Conservation (phyloP, 2,113 vertebrate species). For the Podiceps cristatus region DNA sequence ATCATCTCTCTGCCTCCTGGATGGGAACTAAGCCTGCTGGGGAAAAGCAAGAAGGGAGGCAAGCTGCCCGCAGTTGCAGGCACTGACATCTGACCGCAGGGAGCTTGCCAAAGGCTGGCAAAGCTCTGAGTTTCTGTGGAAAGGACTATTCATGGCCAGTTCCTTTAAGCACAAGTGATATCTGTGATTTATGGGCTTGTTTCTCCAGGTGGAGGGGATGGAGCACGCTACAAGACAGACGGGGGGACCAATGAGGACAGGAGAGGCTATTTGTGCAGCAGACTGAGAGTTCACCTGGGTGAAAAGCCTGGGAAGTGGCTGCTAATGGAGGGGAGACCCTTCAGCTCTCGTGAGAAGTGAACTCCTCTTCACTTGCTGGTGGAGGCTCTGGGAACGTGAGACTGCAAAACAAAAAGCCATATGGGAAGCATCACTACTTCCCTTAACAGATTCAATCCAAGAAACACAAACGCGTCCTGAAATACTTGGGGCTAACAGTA, state of each 20-base stretch:
- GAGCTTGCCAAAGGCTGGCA: neutral
- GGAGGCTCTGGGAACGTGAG: neutral
- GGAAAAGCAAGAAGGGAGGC: neutral
- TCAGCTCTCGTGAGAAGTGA: neutral
- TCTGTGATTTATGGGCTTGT: neutral
- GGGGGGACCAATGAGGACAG: neutral
- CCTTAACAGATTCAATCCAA: neutral
- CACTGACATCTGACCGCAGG: fast-evolving
- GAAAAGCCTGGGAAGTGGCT: neutral
- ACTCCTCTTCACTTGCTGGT: neutral
- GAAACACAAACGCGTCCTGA: neutral
- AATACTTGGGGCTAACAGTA: neutral
- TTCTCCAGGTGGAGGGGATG: neutral
- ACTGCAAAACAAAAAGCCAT: neutral
- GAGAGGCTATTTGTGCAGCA: neutral
- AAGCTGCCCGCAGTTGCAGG: fast-evolving
- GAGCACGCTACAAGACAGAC: neutral
- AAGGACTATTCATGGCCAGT: fast-evolving
- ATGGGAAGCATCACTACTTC: neutral
- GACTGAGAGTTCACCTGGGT: neutral
- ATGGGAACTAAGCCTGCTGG: neutral
- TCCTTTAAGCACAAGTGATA: neutral
- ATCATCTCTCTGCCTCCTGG: neutral
- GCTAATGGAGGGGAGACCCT: neutral
- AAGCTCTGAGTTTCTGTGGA: neutral